A percentile compares a stretch with the other conserved stretches of the same genome.
These are phyloP conservation scores for Zaprionus ornatus DNA, from an alignment of 1,140 invertebrate species.

Conservation along the genomic window DNA sequence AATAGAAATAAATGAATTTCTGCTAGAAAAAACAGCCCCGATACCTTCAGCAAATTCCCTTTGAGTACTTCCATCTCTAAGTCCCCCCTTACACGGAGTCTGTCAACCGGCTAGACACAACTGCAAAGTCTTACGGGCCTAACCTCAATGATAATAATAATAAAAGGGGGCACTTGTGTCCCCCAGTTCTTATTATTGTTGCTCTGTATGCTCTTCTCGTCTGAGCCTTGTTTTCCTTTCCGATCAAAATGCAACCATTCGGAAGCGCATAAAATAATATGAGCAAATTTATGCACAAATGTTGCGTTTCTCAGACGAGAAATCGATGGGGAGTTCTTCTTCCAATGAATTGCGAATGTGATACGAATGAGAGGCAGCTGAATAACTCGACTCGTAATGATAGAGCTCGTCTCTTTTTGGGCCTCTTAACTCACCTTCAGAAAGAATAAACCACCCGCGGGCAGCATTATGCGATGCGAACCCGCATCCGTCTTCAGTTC, in stretches of 20 bases:
- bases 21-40: too few species aligned
- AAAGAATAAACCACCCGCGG: constrained; percentile 90
- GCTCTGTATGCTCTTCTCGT: constrained; percentile 18
- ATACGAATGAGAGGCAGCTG: constrained; percentile 45
- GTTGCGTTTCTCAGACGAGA: constrained; percentile 64
- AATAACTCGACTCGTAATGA: constrained; percentile 51
- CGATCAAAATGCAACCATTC: constrained; percentile 73
- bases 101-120: constrained; percentile 33
- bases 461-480: constrained; percentile 86
- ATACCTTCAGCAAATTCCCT: background rate
- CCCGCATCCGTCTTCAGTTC: constrained; percentile 85
- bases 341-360: constrained; percentile 12
- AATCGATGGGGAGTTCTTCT: constrained; percentile 27
- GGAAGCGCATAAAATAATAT: constrained; percentile 80
- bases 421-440: constrained; percentile 85
- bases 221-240: constrained; percentile 65
- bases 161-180: background rate
- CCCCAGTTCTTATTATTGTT: constrained; percentile 20
- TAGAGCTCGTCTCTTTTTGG: constrained; percentile 59
- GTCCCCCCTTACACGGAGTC: background rate
- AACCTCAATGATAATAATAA: constrained; percentile 1
- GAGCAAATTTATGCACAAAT: constrained; percentile 71
- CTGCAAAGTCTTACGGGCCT: constrained; percentile 25
- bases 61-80: constrained; percentile 13
- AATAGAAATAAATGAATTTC: background rate